phyloP scores from a whole-genome alignment of 2,888 invertebrate species.

The Agrochola litura region DNA sequence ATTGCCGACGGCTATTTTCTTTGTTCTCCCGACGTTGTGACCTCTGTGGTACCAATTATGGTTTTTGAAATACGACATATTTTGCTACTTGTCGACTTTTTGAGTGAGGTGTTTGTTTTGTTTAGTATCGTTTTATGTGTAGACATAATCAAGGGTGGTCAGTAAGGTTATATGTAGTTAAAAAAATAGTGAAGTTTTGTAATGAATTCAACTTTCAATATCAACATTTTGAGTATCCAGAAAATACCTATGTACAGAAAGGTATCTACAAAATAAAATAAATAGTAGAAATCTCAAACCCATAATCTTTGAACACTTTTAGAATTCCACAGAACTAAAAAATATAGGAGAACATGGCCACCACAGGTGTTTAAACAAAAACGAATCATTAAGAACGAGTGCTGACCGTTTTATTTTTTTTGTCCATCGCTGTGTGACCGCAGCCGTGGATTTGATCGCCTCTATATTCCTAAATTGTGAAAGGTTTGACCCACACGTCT shows the following conservation, averaged over 20 bases:
- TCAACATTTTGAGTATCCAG: not conserved
- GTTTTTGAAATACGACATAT: slow-evolving; percentile 15
- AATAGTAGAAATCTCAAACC: not conserved
- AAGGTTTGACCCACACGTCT: slow-evolving; percentile 35
- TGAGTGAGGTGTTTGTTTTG: not conserved
- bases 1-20: slow-evolving; percentile 55
- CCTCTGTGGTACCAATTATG: slow-evolving; percentile 33
- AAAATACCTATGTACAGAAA: not conserved
- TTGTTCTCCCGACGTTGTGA: slow-evolving; percentile 44
- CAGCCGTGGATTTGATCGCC: slow-evolving; percentile 23
- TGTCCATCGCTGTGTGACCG: slow-evolving; percentile 38
- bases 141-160: not conserved
- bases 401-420: slow-evolving; percentile 44
- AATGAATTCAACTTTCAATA: not conserved
- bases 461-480: slow-evolving; percentile 51
- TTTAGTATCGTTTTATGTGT: not conserved
- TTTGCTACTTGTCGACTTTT: slow-evolving; percentile 16
- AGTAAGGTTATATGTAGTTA: too few species aligned
- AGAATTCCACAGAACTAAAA: not conserved
- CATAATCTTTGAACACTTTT: not conserved
- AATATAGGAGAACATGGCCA: not conserved
- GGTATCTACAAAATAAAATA: not conserved
- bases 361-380: slow-evolving; percentile 57
- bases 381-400: slow-evolving; percentile 49
- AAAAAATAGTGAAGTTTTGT: not conserved